Evolutionary conservation across 2,888 invertebrate genomes (phyloP), one percentile per base, ranked within the genome.

Genomic region (Tenthredo scrophulariae): DNA sequence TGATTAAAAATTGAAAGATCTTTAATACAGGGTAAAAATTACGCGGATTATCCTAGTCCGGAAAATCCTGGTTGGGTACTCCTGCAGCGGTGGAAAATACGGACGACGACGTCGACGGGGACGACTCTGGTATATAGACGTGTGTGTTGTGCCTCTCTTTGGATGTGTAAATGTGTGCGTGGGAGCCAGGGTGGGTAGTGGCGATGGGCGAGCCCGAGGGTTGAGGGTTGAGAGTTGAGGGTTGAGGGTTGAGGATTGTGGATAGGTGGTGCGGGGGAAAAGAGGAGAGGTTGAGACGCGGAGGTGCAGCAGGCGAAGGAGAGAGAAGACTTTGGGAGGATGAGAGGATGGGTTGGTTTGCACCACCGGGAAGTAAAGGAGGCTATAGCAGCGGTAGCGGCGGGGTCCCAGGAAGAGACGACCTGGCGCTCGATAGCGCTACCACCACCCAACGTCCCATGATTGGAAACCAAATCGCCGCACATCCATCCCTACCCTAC

Each of bases 401-500:
- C 92, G 92, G 92, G 92, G 92, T 91, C 91, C 91, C 90, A 91
- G 80, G 80, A 80, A 80, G 58, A 80, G 80, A 80, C 58, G 80
- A 80, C 80, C 80, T 80, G 80, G 80, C 93, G 93, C 92, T 93
- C 93, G 93, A 93, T 93, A 93, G 92, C 92, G 92, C 92, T 93
- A 62, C 80, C 80, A 40, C 92, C 92, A 92, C 92, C 91, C 92
- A 92, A 91, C 92, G 93, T 93, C 92, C 92, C 93, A 93, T 93
- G 93, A 93, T 93, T 93, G 93, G 93, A 93, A 93, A 93, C 93
- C 93, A 93, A 93, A 93, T 93, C 93, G 93, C 93, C 93, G 93
- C 92, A 93, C 93, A 93, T 92, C 92, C 92, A 92, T 91, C 92
- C 92, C 91, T 86, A 22, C 67, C 33, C 67, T 33, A 10, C 22